Base-by-base conservation (phyloP, 1,140 invertebrate genomes). In the Drosophila watanabei region DNA sequence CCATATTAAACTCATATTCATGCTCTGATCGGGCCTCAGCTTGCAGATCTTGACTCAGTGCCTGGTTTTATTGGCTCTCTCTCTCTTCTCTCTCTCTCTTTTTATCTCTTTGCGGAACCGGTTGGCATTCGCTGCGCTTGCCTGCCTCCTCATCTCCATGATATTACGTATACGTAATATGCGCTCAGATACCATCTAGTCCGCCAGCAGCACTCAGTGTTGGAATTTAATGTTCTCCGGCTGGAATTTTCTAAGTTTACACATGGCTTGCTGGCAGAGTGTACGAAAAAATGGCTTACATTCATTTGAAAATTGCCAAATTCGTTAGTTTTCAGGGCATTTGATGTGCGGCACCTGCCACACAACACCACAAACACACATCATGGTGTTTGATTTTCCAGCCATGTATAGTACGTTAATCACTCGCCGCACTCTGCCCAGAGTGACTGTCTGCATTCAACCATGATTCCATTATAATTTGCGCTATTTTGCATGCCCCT, bases 401-500 rank as follows among this genome's bases (percentile, higher is more conserved):
- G 35, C 72, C 43, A 63, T 77, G 39, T 58, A 30, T 51, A 52
- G 10, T 49, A 30, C 73, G 61, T 78, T 78, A 66, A 81, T 81
- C 71, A 68, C 62, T 39, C 51, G 10, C 45, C 45, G 43, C 62
- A 78, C 57, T 57, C 48, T 56, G 52, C 46, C 20, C 33, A 14
- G 37, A 58, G 65, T n/a, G 57, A 60, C 41, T 61, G 51, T 77
- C 64, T 89, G 84, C 82, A 89, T 88, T 88, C 68, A 85, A 85
- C 68, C 84, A 79, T 89, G 81, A 81, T 84, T 89, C 82, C 72
- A 89, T 87, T 87, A 83, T 83, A 77, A 80, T 88, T 82, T 73
- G 63, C 77, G 72, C 80, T 84, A 77, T 87, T 87, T 88, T 89
- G 84, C 76, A 84, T 88, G 76, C 69, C 69, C 62, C 32, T 35